phyloP scores from a whole-genome alignment of 2,113 vertebrate species.

The Nymphicus hollandicus region DNA sequence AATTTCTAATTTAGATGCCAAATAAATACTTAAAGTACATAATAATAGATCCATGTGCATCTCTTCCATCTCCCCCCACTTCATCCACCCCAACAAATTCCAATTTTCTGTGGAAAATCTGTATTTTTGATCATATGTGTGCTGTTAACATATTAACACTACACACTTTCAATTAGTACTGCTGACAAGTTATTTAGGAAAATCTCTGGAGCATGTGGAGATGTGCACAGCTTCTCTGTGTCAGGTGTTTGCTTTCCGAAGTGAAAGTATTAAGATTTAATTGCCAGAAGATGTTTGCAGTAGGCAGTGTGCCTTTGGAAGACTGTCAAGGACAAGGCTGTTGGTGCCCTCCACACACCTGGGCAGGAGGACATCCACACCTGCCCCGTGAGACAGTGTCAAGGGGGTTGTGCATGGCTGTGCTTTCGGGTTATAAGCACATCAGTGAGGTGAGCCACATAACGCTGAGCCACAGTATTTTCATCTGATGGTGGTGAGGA shows the following conservation, averaged over 20 bases:
- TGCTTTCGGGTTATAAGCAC: accelerated
- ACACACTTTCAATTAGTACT: neutral
- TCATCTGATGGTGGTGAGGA: neutral
- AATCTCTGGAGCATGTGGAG: slow-evolving; percentile 13
- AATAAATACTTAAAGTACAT: neutral
- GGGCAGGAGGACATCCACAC: neutral
- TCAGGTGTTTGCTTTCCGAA: slow-evolving; percentile 34
- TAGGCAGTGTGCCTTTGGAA: neutral
- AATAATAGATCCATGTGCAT: neutral
- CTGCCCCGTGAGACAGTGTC: accelerated
- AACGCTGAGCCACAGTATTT: accelerated
- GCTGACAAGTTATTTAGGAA: slow-evolving; percentile 31
- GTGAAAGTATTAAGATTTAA: neutral
- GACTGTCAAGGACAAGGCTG: neutral
- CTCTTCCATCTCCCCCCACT: neutral
- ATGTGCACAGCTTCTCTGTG: neutral
- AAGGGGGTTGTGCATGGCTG: accelerated
- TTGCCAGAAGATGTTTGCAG: neutral
- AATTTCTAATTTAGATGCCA: neutral
- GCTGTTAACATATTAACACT: neutral
- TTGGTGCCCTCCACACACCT: neutral
- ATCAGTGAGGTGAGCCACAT: accelerated
- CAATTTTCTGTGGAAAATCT: neutral
- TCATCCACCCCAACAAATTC: neutral
- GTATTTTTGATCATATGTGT: neutral